A percentile compares a stretch with the other conserved stretches of the same genome.
Conservation (phyloP, 2,888 invertebrate species). For the Aleiodes leptofemur region DNA sequence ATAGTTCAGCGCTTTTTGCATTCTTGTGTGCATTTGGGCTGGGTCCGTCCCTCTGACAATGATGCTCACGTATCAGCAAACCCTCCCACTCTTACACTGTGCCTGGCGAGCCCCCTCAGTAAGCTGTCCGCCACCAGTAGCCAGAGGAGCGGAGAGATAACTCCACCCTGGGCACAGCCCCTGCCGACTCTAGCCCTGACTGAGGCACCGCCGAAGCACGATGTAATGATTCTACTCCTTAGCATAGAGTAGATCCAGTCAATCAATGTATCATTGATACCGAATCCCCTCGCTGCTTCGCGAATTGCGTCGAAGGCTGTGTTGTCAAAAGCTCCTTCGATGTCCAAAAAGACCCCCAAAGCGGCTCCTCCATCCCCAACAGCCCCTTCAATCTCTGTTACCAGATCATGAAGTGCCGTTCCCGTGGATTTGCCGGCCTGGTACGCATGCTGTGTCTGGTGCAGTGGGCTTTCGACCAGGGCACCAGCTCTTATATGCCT, state of each 20-base stretch:
- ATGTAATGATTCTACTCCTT: background rate
- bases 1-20: conserved; percentile 40
- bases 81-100: background rate
- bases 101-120: conserved; percentile 30
- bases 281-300: conserved; percentile 17
- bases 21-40: conserved; percentile 9
- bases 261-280: conserved; percentile 13
- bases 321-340: conserved; percentile 53
- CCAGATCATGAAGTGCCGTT: conserved; percentile 45
- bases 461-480: conserved; percentile 38
- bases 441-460: conserved; percentile 55
- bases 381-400: conserved; percentile 37
- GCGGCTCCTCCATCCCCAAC: conserved; percentile 19
- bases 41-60: conserved; percentile 33
- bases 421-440: conserved; percentile 52
- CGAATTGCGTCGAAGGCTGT: conserved; percentile 44
- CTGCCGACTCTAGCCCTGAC: conserved; percentile 25
- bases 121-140: conserved; percentile 42
- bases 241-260: conserved; percentile 24
- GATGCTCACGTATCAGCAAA: conserved; percentile 43
- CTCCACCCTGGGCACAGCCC: conserved; percentile 45
- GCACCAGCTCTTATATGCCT: conserved; percentile 50
- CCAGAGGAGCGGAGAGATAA: conserved; percentile 46
- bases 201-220: conserved; percentile 14
- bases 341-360: conserved; percentile 50